Base-by-base conservation (phyloP, 2,797 vertebrate species). In the Sternarchorhynchus goeldii region DNA sequence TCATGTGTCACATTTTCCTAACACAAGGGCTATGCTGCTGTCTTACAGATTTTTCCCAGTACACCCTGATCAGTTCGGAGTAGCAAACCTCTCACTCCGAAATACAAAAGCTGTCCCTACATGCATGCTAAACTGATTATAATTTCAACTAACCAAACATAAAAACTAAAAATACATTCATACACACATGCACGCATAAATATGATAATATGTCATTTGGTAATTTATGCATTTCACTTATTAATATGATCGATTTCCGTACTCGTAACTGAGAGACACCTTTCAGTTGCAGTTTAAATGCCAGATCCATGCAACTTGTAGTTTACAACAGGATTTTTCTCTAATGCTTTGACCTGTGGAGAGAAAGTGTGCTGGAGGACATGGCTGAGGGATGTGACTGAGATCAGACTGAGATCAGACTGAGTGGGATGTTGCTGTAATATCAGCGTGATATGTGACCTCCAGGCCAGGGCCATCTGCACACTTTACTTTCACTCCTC, bases 1-100 rank as follows among this genome's bases (percentile, higher is more conserved):
- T 84, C 80, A 81, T 85, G 88, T 82, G 80, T 89, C 88, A 87
- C 86, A 88, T 88, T 86, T 85, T 84, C 84, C 82, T 87, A 25
- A 45, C 55, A 16, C 50, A 17, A 17, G 65, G 55, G 16, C 29
- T 68, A n/a, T 18, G 45, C 53, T 2, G 50, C 41, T 50, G 17
- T 17, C 36, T 21, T 31, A 16, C 32, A 16, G 32, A 68, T 6
- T 55, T 78, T 71, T 16, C 56, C 21, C 57, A 41, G 20, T 21
- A 41, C 68, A 57, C 29, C 14, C n/a, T 34, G 21, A 50, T 12
- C 45, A 50, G 45, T 50, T 50, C 45, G 45, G 45, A 50, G 45
- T 50, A 50, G 45, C 45, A 50, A 50, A 50, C 45, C 14, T 50
- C 45, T 50, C 39, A 6, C 39, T 41, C 39, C 6, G 5, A 41